These are phyloP conservation scores for Platichthys stellatus DNA, from an alignment of 2,113 vertebrate genomes.

Conservation along the genomic window DNA sequence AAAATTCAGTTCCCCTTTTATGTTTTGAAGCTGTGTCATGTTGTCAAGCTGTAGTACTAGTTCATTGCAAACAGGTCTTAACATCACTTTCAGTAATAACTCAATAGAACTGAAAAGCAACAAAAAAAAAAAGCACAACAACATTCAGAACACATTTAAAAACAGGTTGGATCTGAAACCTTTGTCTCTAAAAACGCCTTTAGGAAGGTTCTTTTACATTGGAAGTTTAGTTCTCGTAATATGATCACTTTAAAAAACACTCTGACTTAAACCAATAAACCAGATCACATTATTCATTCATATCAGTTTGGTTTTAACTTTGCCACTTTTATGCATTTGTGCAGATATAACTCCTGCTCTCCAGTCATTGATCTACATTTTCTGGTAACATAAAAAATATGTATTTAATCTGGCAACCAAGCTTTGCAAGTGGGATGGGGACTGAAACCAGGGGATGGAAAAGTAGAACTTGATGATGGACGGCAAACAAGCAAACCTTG, in stretches of 20 bases:
- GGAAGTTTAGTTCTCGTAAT: too few species aligned
- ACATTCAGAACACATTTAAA: background rate
- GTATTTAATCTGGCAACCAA: background rate
- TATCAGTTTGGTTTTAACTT: background rate
- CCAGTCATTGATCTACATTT: background rate
- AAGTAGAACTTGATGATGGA: conserved; percentile 7
- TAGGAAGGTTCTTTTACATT: background rate
- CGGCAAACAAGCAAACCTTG: conserved; percentile 8
- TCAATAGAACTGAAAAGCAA: conserved; percentile 4
- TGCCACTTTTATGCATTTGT: background rate
- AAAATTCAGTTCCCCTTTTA: background rate
- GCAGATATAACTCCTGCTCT: background rate
- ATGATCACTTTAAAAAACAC: too few species aligned
- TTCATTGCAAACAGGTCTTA: conserved; percentile 23
- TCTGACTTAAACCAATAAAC: background rate
- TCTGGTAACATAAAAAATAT: background rate
- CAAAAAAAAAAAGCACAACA: background rate
- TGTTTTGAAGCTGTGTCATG: background rate
- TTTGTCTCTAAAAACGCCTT: background rate
- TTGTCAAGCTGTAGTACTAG: background rate
- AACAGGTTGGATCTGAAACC: background rate
- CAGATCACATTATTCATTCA: too few species aligned
- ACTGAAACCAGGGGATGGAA: conserved; percentile 4
- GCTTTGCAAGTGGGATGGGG: background rate
- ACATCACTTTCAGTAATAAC: conserved; percentile 20